Evolutionary conservation across 2,888 invertebrate species (phyloP).

Genomic region (Penaeus monodon): DNA sequence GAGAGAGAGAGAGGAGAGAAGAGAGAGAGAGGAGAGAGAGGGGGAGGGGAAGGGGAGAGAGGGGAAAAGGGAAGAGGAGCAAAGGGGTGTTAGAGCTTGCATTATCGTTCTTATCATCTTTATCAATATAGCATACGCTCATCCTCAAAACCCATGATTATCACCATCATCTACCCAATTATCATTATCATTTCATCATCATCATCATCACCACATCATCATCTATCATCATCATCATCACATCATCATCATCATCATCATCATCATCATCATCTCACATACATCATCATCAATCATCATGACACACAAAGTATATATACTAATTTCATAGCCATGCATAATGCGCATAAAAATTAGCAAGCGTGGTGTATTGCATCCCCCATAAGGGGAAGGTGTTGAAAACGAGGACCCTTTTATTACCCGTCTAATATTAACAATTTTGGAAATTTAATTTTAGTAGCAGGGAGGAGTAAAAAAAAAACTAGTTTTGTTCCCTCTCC

Average conservation of each 20-base stretch:
- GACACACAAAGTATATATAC: no score
- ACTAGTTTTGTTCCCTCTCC: no score
- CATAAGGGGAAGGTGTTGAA: no score
- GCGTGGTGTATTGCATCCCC: no score
- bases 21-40: neutral
- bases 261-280: neutral
- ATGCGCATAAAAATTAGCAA: no score
- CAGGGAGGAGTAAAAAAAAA: no score
- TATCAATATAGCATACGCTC: conserved; percentile 23
- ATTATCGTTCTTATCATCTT: neutral
- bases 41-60: neutral
- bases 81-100: neutral
- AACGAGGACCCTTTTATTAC: no score
- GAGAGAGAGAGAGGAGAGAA: no score
- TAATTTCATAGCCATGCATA: no score
- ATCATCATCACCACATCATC: conserved; percentile 26
- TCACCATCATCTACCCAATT: conserved; percentile 24
- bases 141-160: conserved; percentile 1
- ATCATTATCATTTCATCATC: conserved; percentile 31
- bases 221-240: neutral
- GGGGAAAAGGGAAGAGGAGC: neutral
- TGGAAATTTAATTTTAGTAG: no score
- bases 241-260: conserved; percentile 13
- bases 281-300: no score
- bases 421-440: no score